These are phyloP conservation scores for Herpetotheres cachinnans DNA, from an alignment of 2,113 vertebrate species.

Conservation along the genomic window DNA sequence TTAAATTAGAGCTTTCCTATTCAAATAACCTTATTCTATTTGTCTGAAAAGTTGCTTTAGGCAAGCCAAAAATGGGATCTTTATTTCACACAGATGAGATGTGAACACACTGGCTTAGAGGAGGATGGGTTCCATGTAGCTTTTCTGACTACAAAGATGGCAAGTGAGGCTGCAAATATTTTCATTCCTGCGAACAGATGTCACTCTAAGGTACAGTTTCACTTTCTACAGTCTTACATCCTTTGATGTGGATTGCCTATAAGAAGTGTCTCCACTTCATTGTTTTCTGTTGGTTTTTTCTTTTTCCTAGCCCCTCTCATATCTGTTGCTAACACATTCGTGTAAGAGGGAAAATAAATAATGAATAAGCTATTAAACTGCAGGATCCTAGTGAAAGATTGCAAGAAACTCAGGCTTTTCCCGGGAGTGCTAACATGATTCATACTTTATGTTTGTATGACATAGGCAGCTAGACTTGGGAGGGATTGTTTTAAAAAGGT, in stretches of 20 bases:
- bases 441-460: neutral
- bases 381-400: neutral
- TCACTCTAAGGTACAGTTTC: neutral
- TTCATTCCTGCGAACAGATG: neutral
- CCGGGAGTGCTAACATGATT: neutral
- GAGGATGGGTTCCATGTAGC: neutral
- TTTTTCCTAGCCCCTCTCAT: neutral
- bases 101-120: neutral
- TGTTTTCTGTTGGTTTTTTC: neutral
- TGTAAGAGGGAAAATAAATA: neutral
- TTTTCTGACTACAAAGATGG: neutral
- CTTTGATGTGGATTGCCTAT: neutral
- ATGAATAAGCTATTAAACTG: neutral
- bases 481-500: neutral
- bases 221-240: neutral
- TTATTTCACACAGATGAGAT: slow-evolving; percentile 22
- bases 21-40: slow-evolving; percentile 19
- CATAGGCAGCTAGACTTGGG: neutral
- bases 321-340: neutral
- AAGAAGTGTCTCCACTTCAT: neutral
- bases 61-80: slow-evolving; percentile 17
- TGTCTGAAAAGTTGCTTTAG: neutral
- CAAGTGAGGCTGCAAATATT: neutral
- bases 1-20: slow-evolving; percentile 12
- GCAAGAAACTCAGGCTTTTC: neutral